Conservation (phyloP, 2,888 invertebrate species). For the Acronicta aceris region DNA sequence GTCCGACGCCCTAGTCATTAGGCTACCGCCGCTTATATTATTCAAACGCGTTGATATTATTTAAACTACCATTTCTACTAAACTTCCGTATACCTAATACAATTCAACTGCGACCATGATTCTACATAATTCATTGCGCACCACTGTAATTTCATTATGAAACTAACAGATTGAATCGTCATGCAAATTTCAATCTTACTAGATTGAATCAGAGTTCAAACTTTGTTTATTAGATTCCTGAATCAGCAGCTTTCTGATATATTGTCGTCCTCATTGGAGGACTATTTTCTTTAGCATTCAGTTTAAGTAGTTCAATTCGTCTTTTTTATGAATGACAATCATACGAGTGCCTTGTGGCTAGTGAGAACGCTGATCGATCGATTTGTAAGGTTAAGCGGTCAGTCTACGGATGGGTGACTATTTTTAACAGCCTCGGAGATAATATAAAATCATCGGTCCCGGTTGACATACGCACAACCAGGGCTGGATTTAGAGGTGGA, state of each 20-base stretch:
- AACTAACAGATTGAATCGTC: slow-evolving; percentile 33
- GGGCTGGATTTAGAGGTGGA: no score
- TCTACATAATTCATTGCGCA: slow-evolving; percentile 37
- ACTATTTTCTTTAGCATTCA: slow-evolving; percentile 1
- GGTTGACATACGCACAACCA: no score
- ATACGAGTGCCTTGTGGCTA: no score
- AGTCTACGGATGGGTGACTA: no score
- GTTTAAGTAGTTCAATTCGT: not conserved
- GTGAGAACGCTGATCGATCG: no score
- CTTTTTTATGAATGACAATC: no score
- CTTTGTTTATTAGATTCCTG: slow-evolving; percentile 36
- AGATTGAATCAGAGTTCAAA: slow-evolving; percentile 33
- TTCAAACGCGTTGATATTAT: no score
- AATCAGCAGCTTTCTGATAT: slow-evolving; percentile 34
- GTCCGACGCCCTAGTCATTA: no score
- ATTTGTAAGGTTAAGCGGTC: no score
- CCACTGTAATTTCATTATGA: slow-evolving; percentile 22
- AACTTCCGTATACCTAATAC: not conserved
- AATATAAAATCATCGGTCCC: no score
- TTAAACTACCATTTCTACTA: not conserved
- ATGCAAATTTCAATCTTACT: slow-evolving; percentile 45
- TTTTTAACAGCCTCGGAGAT: no score
- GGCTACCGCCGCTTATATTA: no score
- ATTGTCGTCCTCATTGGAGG: slow-evolving; percentile 20
- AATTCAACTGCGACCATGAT: slow-evolving; percentile 16